phyloP scores from a whole-genome alignment of 2,113 vertebrate genomes.

The Sander vitreus region DNA sequence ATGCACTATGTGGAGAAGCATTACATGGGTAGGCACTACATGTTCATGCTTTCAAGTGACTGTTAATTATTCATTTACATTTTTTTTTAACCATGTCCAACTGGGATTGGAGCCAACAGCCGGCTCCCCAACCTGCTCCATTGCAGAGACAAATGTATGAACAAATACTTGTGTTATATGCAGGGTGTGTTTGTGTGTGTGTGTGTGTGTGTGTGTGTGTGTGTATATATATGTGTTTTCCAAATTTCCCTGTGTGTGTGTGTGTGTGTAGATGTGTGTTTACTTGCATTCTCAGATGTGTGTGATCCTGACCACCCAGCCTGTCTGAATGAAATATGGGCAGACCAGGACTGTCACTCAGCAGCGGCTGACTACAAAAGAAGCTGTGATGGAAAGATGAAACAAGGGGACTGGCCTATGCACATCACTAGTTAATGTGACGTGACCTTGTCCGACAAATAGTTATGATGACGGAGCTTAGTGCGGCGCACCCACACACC shows the following conservation, averaged over 20 bases:
- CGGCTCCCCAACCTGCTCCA: slow-evolving; percentile 17
- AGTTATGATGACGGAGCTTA: slow-evolving; percentile 67
- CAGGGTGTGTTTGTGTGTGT: slow-evolving; percentile 8
- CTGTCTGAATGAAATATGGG: slow-evolving; percentile 39
- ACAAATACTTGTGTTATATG: not conserved
- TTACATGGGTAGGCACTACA: slow-evolving; percentile 54
- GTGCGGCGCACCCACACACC: slow-evolving; percentile 53
- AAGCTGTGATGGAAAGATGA: slow-evolving; percentile 46
- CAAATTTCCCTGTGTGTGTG: no score
- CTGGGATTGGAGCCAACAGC: slow-evolving; percentile 53
- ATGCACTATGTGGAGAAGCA: slow-evolving; percentile 63
- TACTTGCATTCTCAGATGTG: not conserved
- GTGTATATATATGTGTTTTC: not conserved
- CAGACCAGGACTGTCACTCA: slow-evolving; percentile 61
- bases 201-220: no score
- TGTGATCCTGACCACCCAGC: slow-evolving; percentile 60
- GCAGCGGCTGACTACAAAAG: slow-evolving; percentile 35
- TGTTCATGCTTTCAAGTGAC: slow-evolving; percentile 75
- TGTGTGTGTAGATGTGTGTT: not conserved
- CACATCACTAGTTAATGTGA: slow-evolving; percentile 52
- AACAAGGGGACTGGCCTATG: slow-evolving; percentile 29
- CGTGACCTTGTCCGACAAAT: slow-evolving; percentile 74
- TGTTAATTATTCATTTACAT: slow-evolving; percentile 76
- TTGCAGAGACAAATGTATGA: slow-evolving; percentile 14
- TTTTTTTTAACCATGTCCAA: slow-evolving; percentile 59